Conservation (phyloP, 2,888 invertebrate genomes). For the Coremacera marginata region DNA sequence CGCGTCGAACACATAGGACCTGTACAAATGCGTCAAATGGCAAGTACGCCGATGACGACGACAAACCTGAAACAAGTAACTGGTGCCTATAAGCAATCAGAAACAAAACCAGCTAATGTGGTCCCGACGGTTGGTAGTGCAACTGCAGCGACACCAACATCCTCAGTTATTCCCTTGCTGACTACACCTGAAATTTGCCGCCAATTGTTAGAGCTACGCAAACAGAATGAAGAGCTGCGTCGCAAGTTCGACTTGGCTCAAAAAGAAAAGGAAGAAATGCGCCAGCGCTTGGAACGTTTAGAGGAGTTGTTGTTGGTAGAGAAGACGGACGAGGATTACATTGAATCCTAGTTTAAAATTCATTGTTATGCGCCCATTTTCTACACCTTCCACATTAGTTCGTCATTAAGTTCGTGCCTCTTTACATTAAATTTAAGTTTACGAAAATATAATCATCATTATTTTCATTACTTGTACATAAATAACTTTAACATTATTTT, state of each 20-base stretch:
- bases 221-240: constrained; percentile 63
- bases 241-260: constrained; percentile 62
- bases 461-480: constrained; percentile 26
- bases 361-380: neutral
- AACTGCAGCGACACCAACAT: constrained; percentile 41
- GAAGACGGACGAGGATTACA: constrained; percentile 46
- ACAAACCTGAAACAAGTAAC: constrained; percentile 23
- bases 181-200: constrained; percentile 65
- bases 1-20: constrained; percentile 59
- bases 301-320: constrained; percentile 60
- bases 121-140: neutral
- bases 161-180: constrained; percentile 59
- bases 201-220: constrained; percentile 63
- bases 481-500: neutral
- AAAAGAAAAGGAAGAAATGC: constrained; percentile 65
- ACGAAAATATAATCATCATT: constrained; percentile 16
- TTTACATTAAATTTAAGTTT: constrained; percentile 27
- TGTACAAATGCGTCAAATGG: constrained; percentile 48
- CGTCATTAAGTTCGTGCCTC: constrained; percentile 38
- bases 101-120: constrained; percentile 14
- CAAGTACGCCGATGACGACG: constrained; percentile 4
- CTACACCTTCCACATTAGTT: constrained; percentile 9
- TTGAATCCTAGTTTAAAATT: constrained; percentile 44
- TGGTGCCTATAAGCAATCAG: constrained; percentile 28
- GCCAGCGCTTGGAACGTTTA: constrained; percentile 58